Conservation (phyloP, 2,797 vertebrate genomes). For the Syngnathus rostellatus region DNA sequence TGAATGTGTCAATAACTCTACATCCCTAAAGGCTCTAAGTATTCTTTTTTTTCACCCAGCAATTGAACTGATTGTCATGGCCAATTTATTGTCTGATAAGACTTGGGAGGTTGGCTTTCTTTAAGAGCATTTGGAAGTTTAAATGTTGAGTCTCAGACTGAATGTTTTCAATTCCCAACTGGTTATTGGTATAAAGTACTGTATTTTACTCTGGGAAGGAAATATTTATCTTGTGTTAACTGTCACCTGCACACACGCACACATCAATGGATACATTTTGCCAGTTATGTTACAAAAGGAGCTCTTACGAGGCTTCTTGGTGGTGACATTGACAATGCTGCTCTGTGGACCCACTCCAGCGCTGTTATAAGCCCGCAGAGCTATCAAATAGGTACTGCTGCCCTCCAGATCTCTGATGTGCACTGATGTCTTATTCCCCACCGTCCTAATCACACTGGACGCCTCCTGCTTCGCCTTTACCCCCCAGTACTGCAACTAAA, state of each 20-base stretch:
- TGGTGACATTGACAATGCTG: slow-evolving; percentile 80
- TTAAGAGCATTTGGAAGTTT: background rate
- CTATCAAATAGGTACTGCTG: slow-evolving; percentile 78
- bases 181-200: background rate
- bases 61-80: background rate
- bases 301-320: slow-evolving; percentile 87
- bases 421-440: slow-evolving; percentile 78
- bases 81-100: background rate
- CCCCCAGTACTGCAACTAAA: slow-evolving; percentile 82
- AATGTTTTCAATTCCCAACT: background rate
- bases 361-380: slow-evolving; percentile 83
- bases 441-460: slow-evolving; percentile 75
- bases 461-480: slow-evolving; percentile 78
- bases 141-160: background rate
- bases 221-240: background rate
- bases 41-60: background rate
- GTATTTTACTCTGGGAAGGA: background rate
- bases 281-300: slow-evolving; percentile 7
- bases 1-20: background rate
- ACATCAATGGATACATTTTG: background rate
- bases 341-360: slow-evolving; percentile 85
- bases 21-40: background rate
- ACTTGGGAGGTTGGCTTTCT: background rate
- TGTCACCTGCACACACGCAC: background rate
- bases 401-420: slow-evolving; percentile 77